Conservation (phyloP, 2,888 invertebrate species). For the Chamaedrilus cognettii region DNA sequence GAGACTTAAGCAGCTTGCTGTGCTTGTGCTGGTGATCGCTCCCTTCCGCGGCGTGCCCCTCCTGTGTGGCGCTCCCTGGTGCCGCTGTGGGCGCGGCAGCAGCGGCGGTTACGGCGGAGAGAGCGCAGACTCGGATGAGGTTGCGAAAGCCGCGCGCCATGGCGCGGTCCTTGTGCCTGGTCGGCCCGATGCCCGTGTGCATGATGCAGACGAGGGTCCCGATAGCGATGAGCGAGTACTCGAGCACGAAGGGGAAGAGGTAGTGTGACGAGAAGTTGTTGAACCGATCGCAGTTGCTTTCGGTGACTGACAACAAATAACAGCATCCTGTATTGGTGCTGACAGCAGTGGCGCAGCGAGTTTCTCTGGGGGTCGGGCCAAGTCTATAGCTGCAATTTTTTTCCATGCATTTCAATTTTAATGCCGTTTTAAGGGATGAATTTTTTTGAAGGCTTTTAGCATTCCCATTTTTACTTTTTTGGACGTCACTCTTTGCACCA, state of each 20-base stretch:
- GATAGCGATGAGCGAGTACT: constrained; percentile 94
- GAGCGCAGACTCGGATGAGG: constrained; percentile 67
- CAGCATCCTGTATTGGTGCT: too few relatives aligned
- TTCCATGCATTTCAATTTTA: too few relatives aligned
- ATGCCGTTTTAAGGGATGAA: too few relatives aligned
- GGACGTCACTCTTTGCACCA: too few relatives aligned
- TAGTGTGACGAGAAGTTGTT: constrained; percentile 66
- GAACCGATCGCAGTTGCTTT: constrained; percentile 10
- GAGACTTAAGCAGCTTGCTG: constrained; percentile 58
- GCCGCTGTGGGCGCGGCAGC: too few relatives aligned
- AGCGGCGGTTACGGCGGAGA: neutral
- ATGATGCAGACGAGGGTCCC: constrained; percentile 74
- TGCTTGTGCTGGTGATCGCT: constrained; percentile 1
- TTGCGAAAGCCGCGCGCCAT: constrained; percentile 70
- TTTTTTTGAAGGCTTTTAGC: too few relatives aligned
- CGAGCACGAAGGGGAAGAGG: constrained; percentile 91
- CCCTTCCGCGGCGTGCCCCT: constrained; percentile 26
- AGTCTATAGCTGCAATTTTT: too few relatives aligned
- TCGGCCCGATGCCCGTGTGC: constrained; percentile 4
- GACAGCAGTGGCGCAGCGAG: too few relatives aligned
- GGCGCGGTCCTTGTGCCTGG: constrained; percentile 5
- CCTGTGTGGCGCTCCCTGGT: neutral
- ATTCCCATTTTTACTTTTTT: too few relatives aligned
- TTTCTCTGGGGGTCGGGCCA: too few relatives aligned
- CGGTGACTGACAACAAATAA: too few relatives aligned